Base-by-base conservation (phyloP, 2,113 vertebrate genomes). In the Jaculus jaculus region DNA sequence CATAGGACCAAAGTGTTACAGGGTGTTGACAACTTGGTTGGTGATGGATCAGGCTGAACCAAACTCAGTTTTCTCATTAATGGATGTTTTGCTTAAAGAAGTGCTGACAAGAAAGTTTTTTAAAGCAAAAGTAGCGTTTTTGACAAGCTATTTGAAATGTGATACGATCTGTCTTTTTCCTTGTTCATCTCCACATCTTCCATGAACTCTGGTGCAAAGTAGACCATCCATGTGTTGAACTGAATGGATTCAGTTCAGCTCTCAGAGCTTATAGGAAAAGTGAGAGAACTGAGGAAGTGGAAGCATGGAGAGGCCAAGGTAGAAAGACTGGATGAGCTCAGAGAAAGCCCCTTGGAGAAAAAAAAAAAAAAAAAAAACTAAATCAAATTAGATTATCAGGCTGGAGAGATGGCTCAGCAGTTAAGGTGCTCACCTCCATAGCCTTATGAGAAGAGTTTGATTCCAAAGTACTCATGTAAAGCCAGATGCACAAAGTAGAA, bases 61-160 rank as follows among this genome's bases (percentile, higher is more conserved):
- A 84, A 72, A 87, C 34, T 68, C 71, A 77, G 28, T 68, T 94
- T 92, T 94, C 54, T 91, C 54, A 32, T 84, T 42, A 94, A 94
- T 68, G 92, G 61, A 93, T 91, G 21, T 28, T 61, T 16, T 71
- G 26, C 47, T 30, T 79, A 89, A 92, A 84, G 39, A 79, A 63
- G 47, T 88, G 39, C 34, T 86, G 89, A 77, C 54, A 84, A 81
- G 47, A 7, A 78, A 37, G 26, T 23, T 28, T 58, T 87, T 9
- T 7, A 58, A 90, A 73, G 28, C 37, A 61, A 20, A 71, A 34
- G 58, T 54, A 58, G 28, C 54, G 16, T 77, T 37, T 84, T 78
- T 69, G 77, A 60, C 66, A 51, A 93, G 34, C 7, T 79, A 24
- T 80, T 92, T 80, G 63, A 81, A 58, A 94, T n/a, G 66, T 34